Percentiles rank a stretch among this genome's conserved stretches.
Conservation (phyloP, 2,888 invertebrate species). For the Hyalella azteca region DNA sequence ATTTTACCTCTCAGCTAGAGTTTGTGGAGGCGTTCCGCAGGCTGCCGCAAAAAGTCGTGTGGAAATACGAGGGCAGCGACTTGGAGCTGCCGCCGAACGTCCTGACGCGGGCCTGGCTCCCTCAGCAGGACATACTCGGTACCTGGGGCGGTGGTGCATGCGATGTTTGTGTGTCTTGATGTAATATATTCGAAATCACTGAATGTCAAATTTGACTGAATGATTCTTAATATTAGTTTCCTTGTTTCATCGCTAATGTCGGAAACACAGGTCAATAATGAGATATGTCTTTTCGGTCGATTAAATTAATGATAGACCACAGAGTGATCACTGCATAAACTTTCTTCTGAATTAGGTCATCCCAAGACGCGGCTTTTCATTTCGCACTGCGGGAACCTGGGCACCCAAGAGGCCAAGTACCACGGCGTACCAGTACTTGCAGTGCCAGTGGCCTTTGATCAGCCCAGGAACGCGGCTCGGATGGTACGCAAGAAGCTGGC, state of each 20-base stretch:
- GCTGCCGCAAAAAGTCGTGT: constrained; percentile 44
- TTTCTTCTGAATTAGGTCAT: constrained; percentile 40
- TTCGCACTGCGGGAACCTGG: constrained; percentile 47
- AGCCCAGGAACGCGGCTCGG: constrained; percentile 42
- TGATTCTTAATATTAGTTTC: no score
- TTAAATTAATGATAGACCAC: no score
- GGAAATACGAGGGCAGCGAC: constrained; percentile 45
- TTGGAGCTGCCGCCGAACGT: constrained; percentile 47
- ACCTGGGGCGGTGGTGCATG: neutral
- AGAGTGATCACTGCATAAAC: neutral
- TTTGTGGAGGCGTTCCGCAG: constrained; percentile 45
- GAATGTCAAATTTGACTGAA: no score
- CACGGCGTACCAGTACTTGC: constrained; percentile 50
- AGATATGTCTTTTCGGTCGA: no score
- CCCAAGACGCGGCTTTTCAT: constrained; percentile 47
- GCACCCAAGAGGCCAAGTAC: constrained; percentile 49
- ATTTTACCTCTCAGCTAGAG: constrained; percentile 1
- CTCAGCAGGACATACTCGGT: constrained; percentile 41
- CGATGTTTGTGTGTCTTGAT: no score
- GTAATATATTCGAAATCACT: no score
- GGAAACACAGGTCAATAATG: no score
- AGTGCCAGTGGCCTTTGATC: constrained; percentile 47
- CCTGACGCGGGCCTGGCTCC: constrained; percentile 40
- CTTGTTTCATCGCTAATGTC: no score
- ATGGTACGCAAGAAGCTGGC: constrained; percentile 41